phyloP scores from a whole-genome alignment of 2,113 vertebrate genomes.

The Chascanopsetta lugubris region DNA sequence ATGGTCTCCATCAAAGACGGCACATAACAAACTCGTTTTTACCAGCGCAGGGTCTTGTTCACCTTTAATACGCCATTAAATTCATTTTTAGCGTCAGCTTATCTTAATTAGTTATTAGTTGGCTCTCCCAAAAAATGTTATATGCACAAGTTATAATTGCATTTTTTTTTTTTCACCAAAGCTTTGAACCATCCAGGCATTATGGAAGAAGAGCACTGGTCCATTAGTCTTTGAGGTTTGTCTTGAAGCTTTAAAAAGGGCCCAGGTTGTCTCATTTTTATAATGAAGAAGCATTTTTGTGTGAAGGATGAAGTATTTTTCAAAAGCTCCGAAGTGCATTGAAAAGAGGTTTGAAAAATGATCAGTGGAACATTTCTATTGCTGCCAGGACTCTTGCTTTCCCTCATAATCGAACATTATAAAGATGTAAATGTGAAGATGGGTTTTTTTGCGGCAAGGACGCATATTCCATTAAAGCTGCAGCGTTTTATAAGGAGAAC shows the following conservation, averaged over 20 bases:
- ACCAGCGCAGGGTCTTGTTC: not conserved
- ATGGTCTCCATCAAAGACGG: constrained; percentile 10
- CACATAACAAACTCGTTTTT: constrained; percentile 15
- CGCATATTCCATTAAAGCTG: constrained; percentile 15
- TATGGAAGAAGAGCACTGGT: constrained; percentile 8
- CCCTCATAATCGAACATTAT: constrained; percentile 29
- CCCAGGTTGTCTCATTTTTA: constrained; percentile 16
- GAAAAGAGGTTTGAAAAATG: constrained; percentile 30
- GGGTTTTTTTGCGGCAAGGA: constrained; percentile 17
- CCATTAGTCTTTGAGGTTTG: constrained; percentile 26
- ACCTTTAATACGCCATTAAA: constrained; percentile 14
- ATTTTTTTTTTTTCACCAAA: constrained; percentile 25
- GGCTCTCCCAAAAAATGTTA: not conserved
- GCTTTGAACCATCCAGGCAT: constrained; percentile 27
- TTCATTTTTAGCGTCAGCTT: constrained; percentile 14
- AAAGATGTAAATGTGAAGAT: constrained; percentile 37
- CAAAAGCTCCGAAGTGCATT: not conserved
- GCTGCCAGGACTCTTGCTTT: constrained; percentile 5
- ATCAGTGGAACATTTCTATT: constrained; percentile 30
- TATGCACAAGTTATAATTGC: constrained; percentile 26
- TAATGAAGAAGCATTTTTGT: constrained; percentile 9
- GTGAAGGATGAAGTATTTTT: not conserved
- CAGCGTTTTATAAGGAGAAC: constrained; percentile 35
- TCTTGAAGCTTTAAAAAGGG: constrained; percentile 28
- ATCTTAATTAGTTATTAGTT: constrained; percentile 35